Percentiles rank a stretch among this genome's conserved stretches.
These are phyloP conservation scores for Tychaedon coryphoeus DNA, from an alignment of 2,113 vertebrate genomes.

Conservation along the genomic window DNA sequence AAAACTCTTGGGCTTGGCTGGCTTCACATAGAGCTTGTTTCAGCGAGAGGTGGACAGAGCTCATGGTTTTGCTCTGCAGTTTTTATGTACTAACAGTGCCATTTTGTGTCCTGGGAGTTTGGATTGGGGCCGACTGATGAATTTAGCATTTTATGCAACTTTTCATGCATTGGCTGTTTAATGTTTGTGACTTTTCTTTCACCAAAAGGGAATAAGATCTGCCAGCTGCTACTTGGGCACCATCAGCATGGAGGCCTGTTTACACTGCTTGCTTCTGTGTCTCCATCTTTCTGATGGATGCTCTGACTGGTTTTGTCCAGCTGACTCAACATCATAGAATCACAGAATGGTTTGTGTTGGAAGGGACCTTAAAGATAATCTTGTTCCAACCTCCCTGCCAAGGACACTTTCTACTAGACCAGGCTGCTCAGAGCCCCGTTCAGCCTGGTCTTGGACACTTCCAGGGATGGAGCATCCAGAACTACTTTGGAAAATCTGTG, in stretches of 20 bases:
- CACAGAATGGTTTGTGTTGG: background rate
- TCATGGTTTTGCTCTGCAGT: background rate
- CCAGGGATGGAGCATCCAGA: background rate
- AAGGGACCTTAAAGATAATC: background rate
- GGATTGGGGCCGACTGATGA: background rate
- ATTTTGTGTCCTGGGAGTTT: background rate
- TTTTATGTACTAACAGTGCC: background rate
- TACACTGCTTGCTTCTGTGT: rapidly evolving
- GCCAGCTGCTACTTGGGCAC: background rate
- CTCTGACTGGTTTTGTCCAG: background rate
- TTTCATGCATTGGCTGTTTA: background rate
- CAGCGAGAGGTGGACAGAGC: background rate
- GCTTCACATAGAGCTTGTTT: background rate
- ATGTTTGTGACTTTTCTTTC: background rate
- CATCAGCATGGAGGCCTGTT: background rate
- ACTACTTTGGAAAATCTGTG: background rate
- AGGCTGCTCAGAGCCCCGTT: background rate
- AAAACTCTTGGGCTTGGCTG: background rate
- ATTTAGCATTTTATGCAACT: background rate
- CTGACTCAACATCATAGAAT: background rate
- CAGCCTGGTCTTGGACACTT: rapidly evolving
- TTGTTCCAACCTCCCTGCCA: background rate
- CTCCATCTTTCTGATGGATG: background rate
- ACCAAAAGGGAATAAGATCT: background rate
- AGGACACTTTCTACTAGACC: background rate